phyloP scores from a whole-genome alignment of 2,113 vertebrate genomes.

The Pleuronectes platessa region DNA sequence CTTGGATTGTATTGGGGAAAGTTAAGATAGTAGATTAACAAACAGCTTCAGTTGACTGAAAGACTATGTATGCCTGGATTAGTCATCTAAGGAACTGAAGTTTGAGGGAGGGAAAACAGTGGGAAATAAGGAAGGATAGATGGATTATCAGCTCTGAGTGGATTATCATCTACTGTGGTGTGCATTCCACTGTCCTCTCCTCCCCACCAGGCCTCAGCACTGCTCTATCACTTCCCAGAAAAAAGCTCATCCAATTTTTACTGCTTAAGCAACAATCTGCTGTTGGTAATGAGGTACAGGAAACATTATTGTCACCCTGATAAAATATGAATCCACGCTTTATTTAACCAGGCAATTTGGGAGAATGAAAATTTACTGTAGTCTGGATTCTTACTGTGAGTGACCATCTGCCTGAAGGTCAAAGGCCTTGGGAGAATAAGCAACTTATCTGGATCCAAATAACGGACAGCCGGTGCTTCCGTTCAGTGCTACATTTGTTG shows the following conservation, averaged over 20 bases:
- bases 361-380: background rate
- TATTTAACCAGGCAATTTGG: background rate
- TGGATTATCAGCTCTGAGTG: constrained; percentile 79
- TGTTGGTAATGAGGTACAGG: background rate
- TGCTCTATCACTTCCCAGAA: constrained; percentile 39
- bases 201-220: constrained; percentile 35
- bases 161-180: constrained; percentile 78
- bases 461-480: constrained; percentile 1
- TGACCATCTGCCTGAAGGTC: constrained; percentile 26
- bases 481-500: constrained; percentile 20
- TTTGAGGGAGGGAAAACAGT: constrained; percentile 70
- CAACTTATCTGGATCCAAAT: constrained; percentile 14
- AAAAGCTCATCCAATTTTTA: constrained; percentile 19
- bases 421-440: constrained; percentile 27
- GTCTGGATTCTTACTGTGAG: background rate
- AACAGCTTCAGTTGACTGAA: constrained; percentile 66
- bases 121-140: constrained; percentile 69
- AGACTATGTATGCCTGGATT: constrained; percentile 68
- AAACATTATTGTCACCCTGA: constrained; percentile 1
- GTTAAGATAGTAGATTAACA: constrained; percentile 28
- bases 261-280: constrained; percentile 13
- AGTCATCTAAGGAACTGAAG: constrained; percentile 67
- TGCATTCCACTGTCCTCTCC: constrained; percentile 70
- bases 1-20: constrained; percentile 20
- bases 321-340: background rate